Evolutionary conservation across 2,113 vertebrate genomes (phyloP), one percentile per base, ranked within the genome.

Genomic region (Salvator merianae): DNA sequence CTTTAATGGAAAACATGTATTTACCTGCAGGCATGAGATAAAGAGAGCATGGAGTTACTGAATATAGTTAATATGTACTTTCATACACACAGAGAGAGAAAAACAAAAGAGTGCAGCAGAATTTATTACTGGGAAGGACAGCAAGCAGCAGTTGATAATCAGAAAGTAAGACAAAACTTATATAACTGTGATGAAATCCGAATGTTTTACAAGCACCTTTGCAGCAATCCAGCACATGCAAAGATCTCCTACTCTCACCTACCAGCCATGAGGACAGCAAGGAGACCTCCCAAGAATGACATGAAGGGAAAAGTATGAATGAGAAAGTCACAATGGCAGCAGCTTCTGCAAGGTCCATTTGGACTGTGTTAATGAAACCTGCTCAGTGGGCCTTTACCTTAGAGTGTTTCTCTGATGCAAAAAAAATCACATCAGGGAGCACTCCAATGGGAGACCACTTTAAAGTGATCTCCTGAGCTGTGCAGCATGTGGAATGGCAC

Each of bases 91-190:
- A 43, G 20, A 40, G 8, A 2, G 2, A 71, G 8, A 36, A 3
- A 69, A 32, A 72, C n/a, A n/a, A 26, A 28, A 32, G 40, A 47
- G 53, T 22, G 12, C 32, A 50, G 63, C 32, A 59, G 32, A 68
- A 68, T 82, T 82, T 65, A 53, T 72, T 65, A 77, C 26, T 74
- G 75, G 65, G 79, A 84, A 85, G 8, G 18, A 50, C 59, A 81
- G 13, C 30, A 73, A 43, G 32, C n/a, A 75, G 70, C 38, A 47
- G 62, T 20, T 34, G 38, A 12, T 62, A 26, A 43, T 62, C 22
- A 62, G 4, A n/a, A 47, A 36, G 9, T 14, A 68, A 36, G 34
- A 66, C 26, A 26, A 38, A 32, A 43, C 20, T 10, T 55, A 69
- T 24, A 12, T 6, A 69, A 71, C 18, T 63, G 53, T 62, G 70